Conservation (phyloP, 2,888 invertebrate genomes). For the Colostygia pectinataria region DNA sequence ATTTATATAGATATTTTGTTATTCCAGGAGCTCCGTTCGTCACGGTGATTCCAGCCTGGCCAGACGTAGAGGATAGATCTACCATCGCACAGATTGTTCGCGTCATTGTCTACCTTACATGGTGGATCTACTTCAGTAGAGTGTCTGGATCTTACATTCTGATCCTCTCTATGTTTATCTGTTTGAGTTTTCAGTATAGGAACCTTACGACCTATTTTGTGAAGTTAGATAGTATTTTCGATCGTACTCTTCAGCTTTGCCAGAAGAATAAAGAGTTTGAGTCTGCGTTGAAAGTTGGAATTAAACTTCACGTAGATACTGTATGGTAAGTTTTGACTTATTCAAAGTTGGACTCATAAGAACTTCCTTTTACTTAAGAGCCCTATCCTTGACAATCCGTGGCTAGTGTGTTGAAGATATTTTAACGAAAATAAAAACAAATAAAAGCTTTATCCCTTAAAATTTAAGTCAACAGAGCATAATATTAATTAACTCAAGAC, state of each 20-base stretch:
- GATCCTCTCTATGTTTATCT: conserved; percentile 42
- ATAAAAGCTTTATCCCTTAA: too few species aligned
- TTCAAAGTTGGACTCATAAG: too few species aligned
- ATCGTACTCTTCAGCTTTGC: conserved; percentile 28
- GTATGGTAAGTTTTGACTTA: conserved; percentile 15
- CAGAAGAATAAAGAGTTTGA: conserved; percentile 51
- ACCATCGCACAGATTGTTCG: conserved; percentile 36
- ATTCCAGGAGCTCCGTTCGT: conserved; percentile 43
- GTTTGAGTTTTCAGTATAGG: conserved; percentile 43
- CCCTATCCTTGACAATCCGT: too few species aligned
- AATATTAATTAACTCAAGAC: too few species aligned
- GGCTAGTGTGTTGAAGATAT: too few species aligned
- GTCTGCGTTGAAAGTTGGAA: conserved; percentile 48
- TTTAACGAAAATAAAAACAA: too few species aligned
- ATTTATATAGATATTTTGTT: too few species aligned
- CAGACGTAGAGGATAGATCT: conserved; percentile 44
- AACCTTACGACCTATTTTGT: conserved; percentile 43
- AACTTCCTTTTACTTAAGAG: too few species aligned
- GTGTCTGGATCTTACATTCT: conserved; percentile 39
- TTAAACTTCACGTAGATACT: conserved; percentile 47
- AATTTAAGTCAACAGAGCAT: too few species aligned
- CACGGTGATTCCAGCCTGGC: conserved; percentile 54
- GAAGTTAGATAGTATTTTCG: conserved; percentile 34
- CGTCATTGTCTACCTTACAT: conserved; percentile 41
- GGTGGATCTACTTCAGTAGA: conserved; percentile 48